phyloP scores from a whole-genome alignment of 2,113 vertebrate genomes.

The Patagioenas fasciata region DNA sequence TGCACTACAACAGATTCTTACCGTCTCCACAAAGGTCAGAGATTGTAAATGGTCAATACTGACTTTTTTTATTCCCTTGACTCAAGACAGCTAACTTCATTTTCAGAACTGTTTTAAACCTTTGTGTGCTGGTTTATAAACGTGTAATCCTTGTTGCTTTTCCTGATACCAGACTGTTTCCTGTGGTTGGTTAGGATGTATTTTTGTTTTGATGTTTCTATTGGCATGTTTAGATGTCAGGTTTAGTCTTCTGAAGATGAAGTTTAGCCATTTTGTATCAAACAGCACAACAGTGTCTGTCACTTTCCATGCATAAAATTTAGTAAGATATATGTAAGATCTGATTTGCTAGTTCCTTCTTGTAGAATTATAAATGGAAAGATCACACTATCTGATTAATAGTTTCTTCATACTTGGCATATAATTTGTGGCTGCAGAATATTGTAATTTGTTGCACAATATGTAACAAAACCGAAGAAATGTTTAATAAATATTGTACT shows the following conservation, averaged over 20 bases:
- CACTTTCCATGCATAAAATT: conserved; percentile 89
- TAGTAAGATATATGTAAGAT: conserved; percentile 91
- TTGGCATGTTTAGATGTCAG: conserved; percentile 86
- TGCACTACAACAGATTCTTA: conserved; percentile 93
- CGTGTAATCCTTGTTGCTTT: conserved; percentile 90
- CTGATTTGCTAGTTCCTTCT: conserved; percentile 90
- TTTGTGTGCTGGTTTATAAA: conserved; percentile 89
- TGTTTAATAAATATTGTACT: conserved; percentile 99
- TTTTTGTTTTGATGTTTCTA: conserved; percentile 86
- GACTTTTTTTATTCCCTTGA: conserved; percentile 85
- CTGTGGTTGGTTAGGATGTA: conserved; percentile 86
- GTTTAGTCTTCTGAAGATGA: conserved; percentile 90
- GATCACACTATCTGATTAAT: conserved; percentile 86
- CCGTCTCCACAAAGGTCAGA: conserved; percentile 88
- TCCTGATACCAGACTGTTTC: conserved; percentile 88
- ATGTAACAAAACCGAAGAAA: conserved; percentile 94
- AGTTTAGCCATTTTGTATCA: conserved; percentile 88
- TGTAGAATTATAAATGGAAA: conserved; percentile 86
- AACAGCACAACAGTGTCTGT: conserved; percentile 89
- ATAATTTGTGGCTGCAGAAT: conserved; percentile 93
- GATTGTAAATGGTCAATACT: conserved; percentile 87
- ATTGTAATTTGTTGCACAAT: conserved; percentile 97
- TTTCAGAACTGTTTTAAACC: conserved; percentile 90
- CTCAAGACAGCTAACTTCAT: conserved; percentile 88
- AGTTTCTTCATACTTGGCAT: conserved; percentile 92